phyloP scores from a whole-genome alignment of 2,797 vertebrate genomes.

The Tapera naevia region DNA sequence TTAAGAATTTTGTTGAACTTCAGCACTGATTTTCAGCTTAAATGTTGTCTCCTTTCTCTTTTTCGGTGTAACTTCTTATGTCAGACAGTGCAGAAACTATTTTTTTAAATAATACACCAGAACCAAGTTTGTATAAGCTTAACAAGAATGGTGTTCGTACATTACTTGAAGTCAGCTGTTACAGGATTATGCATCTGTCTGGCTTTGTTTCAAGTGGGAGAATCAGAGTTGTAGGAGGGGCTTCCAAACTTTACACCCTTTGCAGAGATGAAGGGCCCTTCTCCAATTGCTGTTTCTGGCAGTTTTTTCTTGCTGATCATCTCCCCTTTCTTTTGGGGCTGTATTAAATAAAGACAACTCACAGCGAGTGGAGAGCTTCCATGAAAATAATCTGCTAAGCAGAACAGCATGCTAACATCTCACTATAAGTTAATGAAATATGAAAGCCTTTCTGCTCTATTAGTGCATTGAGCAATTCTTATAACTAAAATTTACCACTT shows the following conservation, averaged over 20 bases:
- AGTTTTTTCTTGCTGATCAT: not conserved
- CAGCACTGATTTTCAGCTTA: not conserved
- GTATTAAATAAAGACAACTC: not conserved
- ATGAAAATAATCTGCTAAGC: not conserved
- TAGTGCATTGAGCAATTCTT: conserved; percentile 17
- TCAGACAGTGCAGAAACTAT: not conserved
- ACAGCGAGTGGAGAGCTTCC: not conserved
- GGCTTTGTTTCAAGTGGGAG: not conserved
- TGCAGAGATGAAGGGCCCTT: not conserved
- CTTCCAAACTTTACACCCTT: not conserved
- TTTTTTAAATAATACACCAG: not conserved
- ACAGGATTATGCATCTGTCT: not conserved
- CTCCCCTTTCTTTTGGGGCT: not conserved
- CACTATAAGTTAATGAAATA: not conserved
- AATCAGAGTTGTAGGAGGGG: not conserved
- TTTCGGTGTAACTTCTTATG: not conserved
- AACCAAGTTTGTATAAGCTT: not conserved
- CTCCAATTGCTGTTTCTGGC: not conserved
- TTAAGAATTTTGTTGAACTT: not conserved
- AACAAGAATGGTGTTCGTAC: not conserved
- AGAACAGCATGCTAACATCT: not conserved
- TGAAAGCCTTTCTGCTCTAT: not conserved
- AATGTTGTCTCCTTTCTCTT: not conserved
- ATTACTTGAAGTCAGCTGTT: not conserved
- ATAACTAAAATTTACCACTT: conserved; percentile 66